These are phyloP conservation scores for Dryobota labecula DNA, from an alignment of 2,888 invertebrate species.

Conservation along the genomic window DNA sequence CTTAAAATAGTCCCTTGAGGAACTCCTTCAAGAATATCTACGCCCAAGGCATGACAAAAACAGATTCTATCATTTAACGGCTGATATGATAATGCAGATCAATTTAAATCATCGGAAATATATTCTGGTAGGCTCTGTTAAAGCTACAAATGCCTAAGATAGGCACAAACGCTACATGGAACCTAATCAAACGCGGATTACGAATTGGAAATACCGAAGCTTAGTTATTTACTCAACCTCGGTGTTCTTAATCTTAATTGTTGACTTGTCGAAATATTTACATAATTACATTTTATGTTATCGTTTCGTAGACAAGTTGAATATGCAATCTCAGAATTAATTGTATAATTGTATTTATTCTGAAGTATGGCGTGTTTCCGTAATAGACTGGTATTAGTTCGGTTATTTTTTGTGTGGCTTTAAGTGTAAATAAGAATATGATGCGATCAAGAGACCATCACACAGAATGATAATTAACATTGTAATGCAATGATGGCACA, in stretches of 20 bases:
- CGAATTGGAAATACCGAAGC: constrained; percentile 60
- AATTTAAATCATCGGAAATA: constrained; percentile 37
- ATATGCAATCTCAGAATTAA: constrained; percentile 47
- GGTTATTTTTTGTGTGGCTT: constrained; percentile 9
- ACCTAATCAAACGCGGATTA: constrained; percentile 56
- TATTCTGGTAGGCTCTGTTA: constrained; percentile 29
- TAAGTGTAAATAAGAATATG: constrained; percentile 9
- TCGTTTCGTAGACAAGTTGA: constrained; percentile 52
- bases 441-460: constrained; percentile 10
- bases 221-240: constrained; percentile 55
- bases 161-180: constrained; percentile 38
- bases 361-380: constrained; percentile 38
- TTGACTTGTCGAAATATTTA: constrained; percentile 60
- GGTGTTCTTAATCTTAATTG: constrained; percentile 63
- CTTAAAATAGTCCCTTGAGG: constrained; percentile 22
- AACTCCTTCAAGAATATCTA: constrained; percentile 5
- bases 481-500: constrained; percentile 15
- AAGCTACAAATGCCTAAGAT: constrained; percentile 39
- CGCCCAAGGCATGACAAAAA: background rate
- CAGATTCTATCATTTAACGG: constrained; percentile 8
- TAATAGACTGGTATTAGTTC: constrained; percentile 30
- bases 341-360: constrained; percentile 46
- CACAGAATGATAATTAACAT: constrained; percentile 16
- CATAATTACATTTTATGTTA: constrained; percentile 64
- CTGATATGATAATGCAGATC: constrained; percentile 9